phyloP scores from a whole-genome alignment of 2,888 invertebrate species.

The Rhimphoctona megacephalus region DNA sequence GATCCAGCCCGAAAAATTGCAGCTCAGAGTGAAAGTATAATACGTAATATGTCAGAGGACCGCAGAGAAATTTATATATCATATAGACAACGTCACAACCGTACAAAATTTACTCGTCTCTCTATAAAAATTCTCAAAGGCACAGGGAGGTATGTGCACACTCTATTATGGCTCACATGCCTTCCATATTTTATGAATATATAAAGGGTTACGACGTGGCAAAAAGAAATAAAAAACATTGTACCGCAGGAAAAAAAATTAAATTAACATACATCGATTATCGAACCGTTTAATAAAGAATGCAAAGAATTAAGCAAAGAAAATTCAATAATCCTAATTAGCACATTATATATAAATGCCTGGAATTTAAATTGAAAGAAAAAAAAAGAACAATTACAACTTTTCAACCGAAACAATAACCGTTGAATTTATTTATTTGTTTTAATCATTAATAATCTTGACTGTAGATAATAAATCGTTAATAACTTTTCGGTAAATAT shows the following conservation, averaged over 20 bases:
- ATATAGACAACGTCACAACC: constrained; percentile 15
- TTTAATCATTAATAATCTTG: background rate
- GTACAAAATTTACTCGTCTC: constrained; percentile 39
- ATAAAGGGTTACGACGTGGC: background rate
- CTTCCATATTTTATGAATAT: constrained; percentile 18
- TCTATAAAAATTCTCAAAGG: constrained; percentile 19
- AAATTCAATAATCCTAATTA: background rate
- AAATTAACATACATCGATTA: background rate
- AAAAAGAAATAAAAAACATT: background rate
- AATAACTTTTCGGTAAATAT: background rate
- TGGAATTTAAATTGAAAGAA: background rate
- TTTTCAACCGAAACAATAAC: background rate
- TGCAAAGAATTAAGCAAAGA: background rate
- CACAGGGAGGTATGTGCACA: constrained; percentile 9
- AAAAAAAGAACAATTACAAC: background rate
- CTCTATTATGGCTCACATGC: constrained; percentile 10
- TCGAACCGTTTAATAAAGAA: background rate
- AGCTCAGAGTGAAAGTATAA: constrained; percentile 42
- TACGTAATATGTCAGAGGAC: constrained; percentile 5
- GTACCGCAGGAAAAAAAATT: background rate
- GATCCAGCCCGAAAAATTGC: constrained; percentile 10
- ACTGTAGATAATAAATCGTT: background rate
- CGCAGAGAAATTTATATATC: constrained; percentile 40
- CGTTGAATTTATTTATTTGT: background rate
- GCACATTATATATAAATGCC: background rate